Percentiles rank a stretch among this genome's conserved stretches.
These are phyloP conservation scores for Caerostris extrusa DNA, from an alignment of 1,140 invertebrate species.

Conservation along the genomic window DNA sequence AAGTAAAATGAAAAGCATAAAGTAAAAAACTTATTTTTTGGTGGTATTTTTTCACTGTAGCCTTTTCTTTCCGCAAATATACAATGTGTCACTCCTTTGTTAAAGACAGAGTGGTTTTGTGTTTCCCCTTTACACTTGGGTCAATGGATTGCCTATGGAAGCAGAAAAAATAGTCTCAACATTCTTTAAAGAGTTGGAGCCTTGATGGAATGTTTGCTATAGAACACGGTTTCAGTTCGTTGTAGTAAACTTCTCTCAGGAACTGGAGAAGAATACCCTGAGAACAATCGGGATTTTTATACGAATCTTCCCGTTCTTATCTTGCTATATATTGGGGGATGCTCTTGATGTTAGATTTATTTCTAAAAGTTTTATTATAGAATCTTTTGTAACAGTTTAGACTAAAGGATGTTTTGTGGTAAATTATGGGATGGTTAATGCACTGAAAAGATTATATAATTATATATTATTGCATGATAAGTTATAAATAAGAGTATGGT, in stretches of 20 bases:
- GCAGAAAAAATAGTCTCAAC: background rate
- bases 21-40: constrained; percentile 30
- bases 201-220: constrained; percentile 56
- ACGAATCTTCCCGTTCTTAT: background rate
- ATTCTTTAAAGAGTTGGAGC: constrained; percentile 67
- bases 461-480: no score
- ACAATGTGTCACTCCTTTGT: constrained; percentile 75
- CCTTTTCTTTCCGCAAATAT: constrained; percentile 38
- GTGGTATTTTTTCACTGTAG: background rate
- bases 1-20: constrained; percentile 7
- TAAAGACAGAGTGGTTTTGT: constrained; percentile 65
- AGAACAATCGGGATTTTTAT: constrained; percentile 42
- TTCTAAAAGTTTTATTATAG: no score
- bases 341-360: background rate
- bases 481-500: no score
- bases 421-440: no score
- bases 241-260: constrained; percentile 31
- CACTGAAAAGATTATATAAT: no score
- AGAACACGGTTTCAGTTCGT: background rate
- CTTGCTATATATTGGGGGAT: background rate
- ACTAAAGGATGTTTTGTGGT: no score
- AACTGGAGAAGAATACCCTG: constrained; percentile 1
- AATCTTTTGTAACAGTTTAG: no score
- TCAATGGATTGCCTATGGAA: background rate
- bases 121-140: background rate